Percentiles rank a stretch among this genome's conserved stretches.
phyloP scores from a whole-genome alignment of 2,113 vertebrate genomes.

The Megalops atlanticus region DNA sequence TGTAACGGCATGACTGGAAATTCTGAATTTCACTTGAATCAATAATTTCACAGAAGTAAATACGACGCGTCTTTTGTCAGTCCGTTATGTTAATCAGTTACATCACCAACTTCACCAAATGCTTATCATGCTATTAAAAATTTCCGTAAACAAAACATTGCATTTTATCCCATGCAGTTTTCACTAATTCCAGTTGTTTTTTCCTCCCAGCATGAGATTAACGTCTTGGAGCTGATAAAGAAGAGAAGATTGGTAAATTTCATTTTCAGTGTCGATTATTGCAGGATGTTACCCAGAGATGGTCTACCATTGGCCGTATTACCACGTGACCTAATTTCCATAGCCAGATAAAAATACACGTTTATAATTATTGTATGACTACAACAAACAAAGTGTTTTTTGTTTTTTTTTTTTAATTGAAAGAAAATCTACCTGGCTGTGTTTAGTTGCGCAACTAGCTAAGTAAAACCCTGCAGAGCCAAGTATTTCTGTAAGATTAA shows the following conservation, averaged over 20 bases:
- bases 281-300: not conserved
- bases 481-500: no score
- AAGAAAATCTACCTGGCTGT: no score
- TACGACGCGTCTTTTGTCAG: not conserved
- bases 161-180: not conserved
- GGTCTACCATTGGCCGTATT: no score
- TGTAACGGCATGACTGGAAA: not conserved
- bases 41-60: not conserved
- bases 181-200: constrained; percentile 6
- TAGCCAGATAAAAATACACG: no score
- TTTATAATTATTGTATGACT: no score
- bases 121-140: no score
- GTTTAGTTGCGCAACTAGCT: no score
- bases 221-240: constrained; percentile 89
- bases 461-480: no score
- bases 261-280: not conserved
- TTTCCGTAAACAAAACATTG: not conserved
- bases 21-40: not conserved
- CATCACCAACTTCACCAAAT: not conserved
- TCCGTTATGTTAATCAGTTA: no score
- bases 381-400: no score
- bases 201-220: constrained; percentile 86
- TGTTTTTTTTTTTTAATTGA: no score
- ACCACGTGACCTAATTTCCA: no score
- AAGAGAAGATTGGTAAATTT: constrained; percentile 83